These are phyloP conservation scores for Anthopleura xanthogrammica DNA, from an alignment of 92 coral and sea anemone genomes.

Conservation along the genomic window DNA sequence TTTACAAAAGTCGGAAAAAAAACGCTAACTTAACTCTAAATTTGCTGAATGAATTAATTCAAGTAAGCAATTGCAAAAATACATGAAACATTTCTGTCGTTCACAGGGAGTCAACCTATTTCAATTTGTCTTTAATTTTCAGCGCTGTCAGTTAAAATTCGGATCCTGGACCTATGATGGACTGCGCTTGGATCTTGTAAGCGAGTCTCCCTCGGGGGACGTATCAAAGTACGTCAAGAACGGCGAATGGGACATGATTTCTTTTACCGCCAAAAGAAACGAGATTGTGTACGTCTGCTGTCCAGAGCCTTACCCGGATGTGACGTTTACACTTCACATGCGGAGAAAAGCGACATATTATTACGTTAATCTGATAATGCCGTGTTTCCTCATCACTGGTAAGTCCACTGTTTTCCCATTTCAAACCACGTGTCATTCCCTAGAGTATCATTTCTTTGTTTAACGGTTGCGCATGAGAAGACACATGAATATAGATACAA, in stretches of 20 bases:
- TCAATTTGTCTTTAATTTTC: not conserved
- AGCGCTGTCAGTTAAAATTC: slow-evolving; percentile 78
- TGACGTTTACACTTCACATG: slow-evolving; percentile 76
- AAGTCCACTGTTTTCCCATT: not conserved
- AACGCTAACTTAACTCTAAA: too few relatives aligned
- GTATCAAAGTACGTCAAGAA: slow-evolving; percentile 70
- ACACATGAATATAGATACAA: not conserved
- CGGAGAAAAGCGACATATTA: slow-evolving; percentile 69
- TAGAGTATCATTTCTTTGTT: too few relatives aligned
- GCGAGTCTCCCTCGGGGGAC: slow-evolving; percentile 62
- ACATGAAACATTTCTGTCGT: too few relatives aligned
- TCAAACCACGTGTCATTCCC: too few relatives aligned
- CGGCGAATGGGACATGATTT: slow-evolving; percentile 82
- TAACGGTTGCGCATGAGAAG: too few relatives aligned
- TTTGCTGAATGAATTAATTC: too few relatives aligned
- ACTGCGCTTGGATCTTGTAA: slow-evolving; percentile 65
- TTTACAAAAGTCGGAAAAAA: too few relatives aligned
- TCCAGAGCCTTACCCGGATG: slow-evolving; percentile 88
- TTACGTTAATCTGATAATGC: slow-evolving; percentile 78
- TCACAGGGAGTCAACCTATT: not conserved
- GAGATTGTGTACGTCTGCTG: slow-evolving; percentile 74
- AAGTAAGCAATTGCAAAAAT: too few relatives aligned
- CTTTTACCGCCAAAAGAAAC: slow-evolving; percentile 65
- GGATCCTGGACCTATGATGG: slow-evolving; percentile 93
- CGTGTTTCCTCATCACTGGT: slow-evolving; percentile 85